Evolutionary conservation across 2,888 invertebrate species (phyloP), one percentile per base, ranked within the genome.

Genomic region (Metalampra italica): DNA sequence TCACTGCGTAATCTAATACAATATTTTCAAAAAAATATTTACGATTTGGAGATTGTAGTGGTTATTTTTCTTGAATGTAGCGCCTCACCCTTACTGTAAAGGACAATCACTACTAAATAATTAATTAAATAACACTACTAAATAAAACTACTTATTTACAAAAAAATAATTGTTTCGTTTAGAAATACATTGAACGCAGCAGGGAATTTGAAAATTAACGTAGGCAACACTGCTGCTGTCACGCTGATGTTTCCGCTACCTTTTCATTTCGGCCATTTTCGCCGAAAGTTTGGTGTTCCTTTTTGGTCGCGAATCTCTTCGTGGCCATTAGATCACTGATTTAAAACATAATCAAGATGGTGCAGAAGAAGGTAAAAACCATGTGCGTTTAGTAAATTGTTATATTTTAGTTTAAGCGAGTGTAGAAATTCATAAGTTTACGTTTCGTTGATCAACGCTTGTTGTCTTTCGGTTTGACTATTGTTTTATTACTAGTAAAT

Each of bases 331-430:
- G 78, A 90, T 90, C 90, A 78, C 79, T 67, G 60, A 68, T 56
- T 62, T 83, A 81, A 84, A 84, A 75, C 69, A 72, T 63, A 75
- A 69, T 73, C 79, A 88, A 87, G 77, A 90, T 90, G 90, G 90
- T 90, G 82, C 90, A 90, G 82, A 90, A 90, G 89, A 90, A 90
- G 90, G 90, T 90, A 87, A 90, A 85, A 75, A 54, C 74, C 72
- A 87, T 82, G 86, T 86, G 85, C 84, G 85, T 88, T 83, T 74
- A 71, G 55, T 70, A 60, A 65, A 67, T 62, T 68, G 68, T 47
- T 68, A 64, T 87, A 87, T 88, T 87, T 86, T 71, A 47, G 46
- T 59, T 57, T 44, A 9, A 51, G 51, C 50, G 60, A 66, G 71
- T 76, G 71, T 55, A 59, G 57, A 57, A 56, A 55, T 52, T 54